Percentiles rank a stretch among this genome's conserved stretches.
phyloP scores from a whole-genome alignment of 2,113 vertebrate species.

The Heloderma charlesbogerti region DNA sequence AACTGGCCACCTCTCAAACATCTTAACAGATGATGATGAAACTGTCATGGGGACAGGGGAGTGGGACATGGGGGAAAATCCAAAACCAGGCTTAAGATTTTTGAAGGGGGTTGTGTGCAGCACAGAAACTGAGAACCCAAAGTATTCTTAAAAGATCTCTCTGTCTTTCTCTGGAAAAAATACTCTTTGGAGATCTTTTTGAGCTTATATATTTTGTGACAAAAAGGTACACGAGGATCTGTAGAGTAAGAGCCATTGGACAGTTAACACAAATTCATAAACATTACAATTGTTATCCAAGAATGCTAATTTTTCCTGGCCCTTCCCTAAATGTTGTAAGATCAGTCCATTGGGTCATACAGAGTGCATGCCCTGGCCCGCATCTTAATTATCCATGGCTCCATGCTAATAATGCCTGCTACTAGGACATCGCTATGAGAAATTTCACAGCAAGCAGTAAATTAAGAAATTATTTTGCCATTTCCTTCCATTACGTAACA shows the following conservation, averaged over 20 bases:
- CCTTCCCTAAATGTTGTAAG: not conserved
- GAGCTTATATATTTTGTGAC: not conserved
- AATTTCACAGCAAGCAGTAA: not conserved
- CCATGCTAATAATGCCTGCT: no score
- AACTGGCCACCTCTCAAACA: not conserved
- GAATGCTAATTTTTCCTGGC: not conserved
- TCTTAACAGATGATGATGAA: not conserved
- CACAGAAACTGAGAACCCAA: not conserved
- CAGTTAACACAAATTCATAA: not conserved
- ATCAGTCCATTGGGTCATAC: not conserved
- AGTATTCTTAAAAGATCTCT: not conserved
- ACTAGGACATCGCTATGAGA: not conserved
- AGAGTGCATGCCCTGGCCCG: not conserved
- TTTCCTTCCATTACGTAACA: not conserved
- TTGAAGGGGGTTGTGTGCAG: not conserved
- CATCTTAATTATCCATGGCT: not conserved
- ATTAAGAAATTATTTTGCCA: not conserved
- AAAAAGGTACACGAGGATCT: not conserved
- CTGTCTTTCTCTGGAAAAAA: not conserved
- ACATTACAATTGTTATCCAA: not conserved
- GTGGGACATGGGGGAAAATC: no score
- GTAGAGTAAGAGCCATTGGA: not conserved
- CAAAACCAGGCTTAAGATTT: not conserved
- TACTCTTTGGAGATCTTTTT: not conserved
- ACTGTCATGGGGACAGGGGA: not conserved